Percentiles rank a stretch among this genome's conserved stretches.
These are phyloP conservation scores for Leptinotarsa defecta DNA, from an alignment of 1,140 invertebrate species.

Conservation along the genomic window DNA sequence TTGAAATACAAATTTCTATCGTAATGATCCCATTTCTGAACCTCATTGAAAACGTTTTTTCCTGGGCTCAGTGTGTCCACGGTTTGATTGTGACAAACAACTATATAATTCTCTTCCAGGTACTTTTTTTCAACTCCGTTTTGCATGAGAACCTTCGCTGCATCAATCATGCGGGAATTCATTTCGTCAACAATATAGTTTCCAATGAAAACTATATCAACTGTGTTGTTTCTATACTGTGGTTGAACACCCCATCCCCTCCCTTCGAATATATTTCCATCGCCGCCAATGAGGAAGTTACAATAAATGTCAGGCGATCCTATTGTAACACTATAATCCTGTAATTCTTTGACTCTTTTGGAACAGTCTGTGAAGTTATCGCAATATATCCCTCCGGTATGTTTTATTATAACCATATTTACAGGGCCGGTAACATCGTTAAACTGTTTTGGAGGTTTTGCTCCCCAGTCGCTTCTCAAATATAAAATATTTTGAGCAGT, in stretches of 20 bases:
- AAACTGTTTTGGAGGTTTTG: slow-evolving; percentile 10
- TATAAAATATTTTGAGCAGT: too few species aligned
- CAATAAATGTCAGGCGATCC: slow-evolving; percentile 60
- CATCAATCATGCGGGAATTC: slow-evolving; percentile 52
- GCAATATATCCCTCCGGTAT: slow-evolving; percentile 53
- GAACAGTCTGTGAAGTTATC: slow-evolving; percentile 51
- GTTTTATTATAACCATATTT: slow-evolving; percentile 56
- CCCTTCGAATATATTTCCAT: slow-evolving; percentile 67
- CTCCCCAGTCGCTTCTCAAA: slow-evolving; percentile 34
- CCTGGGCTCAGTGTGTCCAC: slow-evolving; percentile 48
- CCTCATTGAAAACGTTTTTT: slow-evolving; percentile 42
- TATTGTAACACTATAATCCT: slow-evolving; percentile 50
- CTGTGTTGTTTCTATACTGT: slow-evolving; percentile 57
- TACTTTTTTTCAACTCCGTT: slow-evolving; percentile 50
- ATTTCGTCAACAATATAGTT: slow-evolving; percentile 55
- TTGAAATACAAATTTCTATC: too few species aligned
- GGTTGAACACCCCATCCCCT: slow-evolving; percentile 69
- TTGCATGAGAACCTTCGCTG: slow-evolving; percentile 52
- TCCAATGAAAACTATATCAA: slow-evolving; percentile 60
- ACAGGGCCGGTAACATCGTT: slow-evolving; percentile 41
- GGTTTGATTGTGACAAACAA: slow-evolving; percentile 59
- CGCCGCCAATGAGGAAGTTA: slow-evolving; percentile 72
- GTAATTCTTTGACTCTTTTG: slow-evolving; percentile 54
- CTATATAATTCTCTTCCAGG: slow-evolving; percentile 51
- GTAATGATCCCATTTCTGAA: slow-evolving; percentile 46